Evolutionary conservation across 2,797 vertebrate genomes (phyloP).

Genomic region (Gobionotothen gibberifrons): DNA sequence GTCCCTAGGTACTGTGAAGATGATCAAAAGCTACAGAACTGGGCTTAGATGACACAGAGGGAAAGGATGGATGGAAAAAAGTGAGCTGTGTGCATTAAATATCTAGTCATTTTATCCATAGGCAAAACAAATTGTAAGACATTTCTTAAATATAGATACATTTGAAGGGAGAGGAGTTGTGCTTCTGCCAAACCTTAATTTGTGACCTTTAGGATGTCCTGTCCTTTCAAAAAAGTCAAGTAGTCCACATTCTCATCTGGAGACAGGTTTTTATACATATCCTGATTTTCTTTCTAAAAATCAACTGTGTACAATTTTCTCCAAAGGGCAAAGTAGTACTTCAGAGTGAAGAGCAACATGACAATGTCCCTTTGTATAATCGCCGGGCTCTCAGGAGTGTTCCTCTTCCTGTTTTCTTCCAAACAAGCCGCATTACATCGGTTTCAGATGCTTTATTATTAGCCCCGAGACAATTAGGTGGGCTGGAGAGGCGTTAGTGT

Average conservation of each 20-base stretch:
- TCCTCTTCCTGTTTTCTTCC: conserved; percentile 3
- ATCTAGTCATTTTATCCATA: neutral
- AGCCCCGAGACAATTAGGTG: conserved; percentile 63
- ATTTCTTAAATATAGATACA: neutral
- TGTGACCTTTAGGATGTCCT: neutral
- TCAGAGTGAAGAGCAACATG: conserved; percentile 31
- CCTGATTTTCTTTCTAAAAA: neutral
- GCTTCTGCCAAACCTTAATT: neutral
- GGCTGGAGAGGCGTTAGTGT: conserved; percentile 49
- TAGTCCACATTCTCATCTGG: neutral
- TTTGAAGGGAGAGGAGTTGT: neutral
- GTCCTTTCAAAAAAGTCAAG: neutral
- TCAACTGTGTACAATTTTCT: conserved; percentile 19
- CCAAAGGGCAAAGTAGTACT: conserved; percentile 35
- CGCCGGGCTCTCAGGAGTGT: conserved; percentile 9
- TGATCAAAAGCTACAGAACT: conserved; percentile 62
- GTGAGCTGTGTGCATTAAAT: neutral
- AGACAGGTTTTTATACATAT: conserved; percentile 9
- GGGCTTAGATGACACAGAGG: conserved; percentile 7
- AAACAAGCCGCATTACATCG: conserved; percentile 43
- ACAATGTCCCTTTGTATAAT: conserved; percentile 20
- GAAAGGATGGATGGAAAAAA: conserved; percentile 4
- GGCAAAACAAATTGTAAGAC: neutral
- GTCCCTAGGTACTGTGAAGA: conserved; percentile 48
- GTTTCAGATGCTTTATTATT: conserved; percentile 59